Evolutionary conservation across 2,888 invertebrate species (phyloP), one percentile per base, ranked within the genome.

Genomic region (Drosophila macrothrix): DNA sequence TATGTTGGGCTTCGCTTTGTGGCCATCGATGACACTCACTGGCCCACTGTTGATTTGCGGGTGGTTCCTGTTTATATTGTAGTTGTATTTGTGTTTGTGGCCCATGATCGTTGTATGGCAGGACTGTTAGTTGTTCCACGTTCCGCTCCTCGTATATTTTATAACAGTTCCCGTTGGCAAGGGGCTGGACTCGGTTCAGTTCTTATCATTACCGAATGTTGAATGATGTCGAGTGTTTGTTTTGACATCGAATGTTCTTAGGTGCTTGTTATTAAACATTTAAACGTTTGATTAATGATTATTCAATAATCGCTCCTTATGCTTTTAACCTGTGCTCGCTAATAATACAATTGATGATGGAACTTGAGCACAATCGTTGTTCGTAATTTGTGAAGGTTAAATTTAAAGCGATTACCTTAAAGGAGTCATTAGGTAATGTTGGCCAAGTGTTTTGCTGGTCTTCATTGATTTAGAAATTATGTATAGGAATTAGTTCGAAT

Each of bases 181-280:
- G 52, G 46, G 56, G 59, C 60, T 71, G 69, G 54, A 43, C 54
- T 41, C 58, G 52, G 60, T 53, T 70, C 71, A 66, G 69, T 67
- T 56, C 76, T 84, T 92, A 92, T 92, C 91, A 90, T 91, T 88
- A 76, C 74, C 78, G 79, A 83, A 83, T 92, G 91, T 91, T 93
- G 91, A 91, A 93, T 92, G 91, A 91, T 92, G 88, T 91, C 88
- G 90, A 90, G 91, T 91, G 91, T 90, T 90, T 93, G 91, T 92
- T 93, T 93, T 92, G 93, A 92, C 93, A 92, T 88, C 87, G 84
- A 83, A 70, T 83, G 73, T 83, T 83, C 77, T 76, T 50, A 61
- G 82, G 61, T 74, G 73, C 70, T 75, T 72, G 76, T 82, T 83
- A 77, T 82, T 83, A 79, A 80, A 74, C 82, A 83, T 75, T 83